Conservation (phyloP, 2,797 vertebrate genomes). For the Lithobates sylvaticus region DNA sequence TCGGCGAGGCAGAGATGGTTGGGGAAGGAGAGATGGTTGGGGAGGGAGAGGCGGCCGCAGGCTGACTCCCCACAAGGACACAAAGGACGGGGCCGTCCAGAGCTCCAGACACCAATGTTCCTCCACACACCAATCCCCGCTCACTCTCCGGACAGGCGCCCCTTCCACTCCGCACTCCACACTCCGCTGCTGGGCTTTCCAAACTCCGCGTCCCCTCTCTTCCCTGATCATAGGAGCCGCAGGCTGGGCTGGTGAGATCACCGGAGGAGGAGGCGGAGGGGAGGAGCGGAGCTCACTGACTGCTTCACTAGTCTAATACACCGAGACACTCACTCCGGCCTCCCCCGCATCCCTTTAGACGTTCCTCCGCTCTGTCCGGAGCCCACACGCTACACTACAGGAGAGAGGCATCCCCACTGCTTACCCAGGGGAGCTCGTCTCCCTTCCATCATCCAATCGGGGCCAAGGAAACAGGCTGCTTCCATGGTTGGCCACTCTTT, state of each 20-base stretch:
- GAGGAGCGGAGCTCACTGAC: conserved; percentile 17
- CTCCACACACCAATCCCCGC: neutral
- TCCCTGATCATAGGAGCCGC: conserved; percentile 42
- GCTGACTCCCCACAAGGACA: conserved; percentile 10
- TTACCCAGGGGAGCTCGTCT: too few relatives aligned
- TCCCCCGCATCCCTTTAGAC: neutral
- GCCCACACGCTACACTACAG: too few relatives aligned
- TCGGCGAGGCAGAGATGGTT: neutral
- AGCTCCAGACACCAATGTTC: neutral
- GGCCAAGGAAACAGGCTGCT: too few relatives aligned
- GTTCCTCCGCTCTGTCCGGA: neutral
- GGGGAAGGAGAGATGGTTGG: neutral
- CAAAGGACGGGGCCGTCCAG: neutral
- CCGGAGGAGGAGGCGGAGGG: conserved; percentile 30
- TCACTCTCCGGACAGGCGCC: neutral
- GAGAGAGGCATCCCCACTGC: too few relatives aligned
- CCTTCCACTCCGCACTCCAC: conserved; percentile 21
- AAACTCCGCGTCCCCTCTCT: conserved; percentile 46
- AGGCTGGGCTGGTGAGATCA: conserved; percentile 55
- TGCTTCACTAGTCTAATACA: neutral
- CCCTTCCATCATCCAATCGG: too few relatives aligned
- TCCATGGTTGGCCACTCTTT: too few relatives aligned
- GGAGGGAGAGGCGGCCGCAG: conserved; percentile 15
- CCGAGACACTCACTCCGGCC: neutral
- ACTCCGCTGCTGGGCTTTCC: conserved; percentile 30